Evolutionary conservation across 2,797 vertebrate genomes (phyloP).

Genomic region (Micromesistius poutassou): DNA sequence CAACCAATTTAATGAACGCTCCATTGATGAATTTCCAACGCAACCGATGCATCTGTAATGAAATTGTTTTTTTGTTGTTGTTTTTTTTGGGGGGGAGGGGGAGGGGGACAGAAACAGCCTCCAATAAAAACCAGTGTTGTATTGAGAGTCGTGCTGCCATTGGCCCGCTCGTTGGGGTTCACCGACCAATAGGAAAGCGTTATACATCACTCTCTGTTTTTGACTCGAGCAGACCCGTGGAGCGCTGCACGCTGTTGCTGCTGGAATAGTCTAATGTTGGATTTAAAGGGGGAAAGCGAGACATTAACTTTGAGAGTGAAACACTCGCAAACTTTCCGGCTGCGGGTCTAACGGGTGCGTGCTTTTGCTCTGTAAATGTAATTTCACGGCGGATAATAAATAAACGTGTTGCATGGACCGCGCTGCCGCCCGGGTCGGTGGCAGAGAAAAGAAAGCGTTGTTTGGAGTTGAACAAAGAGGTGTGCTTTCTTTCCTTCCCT

Average conservation of each 20-base stretch:
- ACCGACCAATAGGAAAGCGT: conserved; percentile 1
- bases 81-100: neutral
- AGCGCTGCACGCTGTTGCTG: neutral
- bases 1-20: neutral
- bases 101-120: neutral
- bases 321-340: neutral
- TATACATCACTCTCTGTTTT: neutral
- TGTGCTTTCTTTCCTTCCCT: conserved; percentile 40
- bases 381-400: neutral
- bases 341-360: conserved; percentile 6
- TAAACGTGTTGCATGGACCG: conserved; percentile 1
- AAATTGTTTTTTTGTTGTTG: neutral
- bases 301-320: conserved; percentile 28
- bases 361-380: neutral
- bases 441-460: conserved; percentile 32
- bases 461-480: conserved; percentile 61
- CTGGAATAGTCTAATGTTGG: neutral
- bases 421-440: conserved; percentile 24
- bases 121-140: neutral
- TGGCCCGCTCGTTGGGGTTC: neutral
- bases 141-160: neutral
- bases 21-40: neutral
- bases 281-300: neutral
- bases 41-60: neutral
- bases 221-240: neutral